Evolutionary conservation across 2,797 vertebrate genomes (phyloP), one percentile per base, ranked within the genome.

Genomic region (Kryptolebias ocellatus): DNA sequence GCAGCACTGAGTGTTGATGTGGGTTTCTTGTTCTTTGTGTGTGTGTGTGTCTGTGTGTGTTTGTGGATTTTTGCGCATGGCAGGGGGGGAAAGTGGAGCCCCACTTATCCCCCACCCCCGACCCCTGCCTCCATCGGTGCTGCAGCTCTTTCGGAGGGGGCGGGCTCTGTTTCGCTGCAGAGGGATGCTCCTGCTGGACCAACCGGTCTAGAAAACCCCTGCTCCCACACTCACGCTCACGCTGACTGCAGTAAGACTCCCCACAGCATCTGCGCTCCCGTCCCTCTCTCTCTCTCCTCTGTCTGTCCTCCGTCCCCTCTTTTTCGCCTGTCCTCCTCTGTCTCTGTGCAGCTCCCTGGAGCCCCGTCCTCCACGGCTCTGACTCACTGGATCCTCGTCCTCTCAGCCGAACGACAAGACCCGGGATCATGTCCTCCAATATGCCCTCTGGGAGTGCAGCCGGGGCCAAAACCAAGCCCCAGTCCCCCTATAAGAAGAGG

Each of bases 401-500:
- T 45, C 18, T 59, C 29, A 72, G 61, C 79, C 60, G 65, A 83
- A 79, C 61, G 49, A 44, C 72, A 62, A 60, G 51, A 70, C 47
- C 81, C 6, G 69, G 83, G 60, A 91, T 72, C 70, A 95, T 95
- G 94, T 92, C 94, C 75, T 92, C 93, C 73, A 93, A 88, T 78
- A 67, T 89, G 75, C 88, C 91, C 79, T 81, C 90, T 2, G 84
- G 83, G 66, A 62, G 71, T 2, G 2, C 74, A 20, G 39, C 80
- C 0, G 75, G 75, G 54, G 70, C 74, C 49, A 91, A 91, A 70
- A 81, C 12, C 87, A 94, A 93, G 81, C 89, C 92, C 83, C 93
- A 93, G 37, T 95, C 93, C 27, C 94, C 94, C 61, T 96, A 95
- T 85, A 94, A 93, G 92, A 98, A 98, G 90, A 93, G 96, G 64